Evolutionary conservation across 1,140 invertebrate species (phyloP), one percentile per base, ranked within the genome.

Genomic region (Bombus difficillimus): DNA sequence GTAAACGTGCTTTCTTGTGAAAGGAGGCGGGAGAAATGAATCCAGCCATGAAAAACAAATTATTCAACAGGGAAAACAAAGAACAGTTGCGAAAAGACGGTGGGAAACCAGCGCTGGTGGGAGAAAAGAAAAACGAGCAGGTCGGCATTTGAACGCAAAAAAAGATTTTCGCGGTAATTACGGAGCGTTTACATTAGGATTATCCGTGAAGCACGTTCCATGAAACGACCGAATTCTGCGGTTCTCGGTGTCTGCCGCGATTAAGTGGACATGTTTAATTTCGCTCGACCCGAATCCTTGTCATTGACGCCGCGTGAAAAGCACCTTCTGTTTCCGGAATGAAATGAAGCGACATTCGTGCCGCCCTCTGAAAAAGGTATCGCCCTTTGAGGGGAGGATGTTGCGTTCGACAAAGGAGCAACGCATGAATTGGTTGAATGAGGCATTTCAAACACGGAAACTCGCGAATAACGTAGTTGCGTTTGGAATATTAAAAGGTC

Each of bases 221-320:
- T 18, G 62, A 64, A 64, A 22, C 25, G 39, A 10, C n/a, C 9
- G 28, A 15, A 34, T n/a, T 47, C 32, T 22, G 37, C 18, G 57
- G 76, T 64, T 22, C 13, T 1, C 37, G 18, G 28, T n/a, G 75
- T 22, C 32, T 12, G 34, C 13, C 12, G 77, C 77, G 47, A 68
- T 79, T 79, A 79, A 79, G 41, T 68, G 62, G 77, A 79, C 77
- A 79, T 53, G 68, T 79, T 68, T 79, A 37, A 68, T 68, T 64
- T 43, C 9, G 37, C 22, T 4, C n/a, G 59, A 32, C 59, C n/a
- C n/a, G 32, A 66, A 79, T 66, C 62, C 41, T 28, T 13, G 62
- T 34, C 62, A 68, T 68, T 79, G 62, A 68, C 3, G 62, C 41
- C 22, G 62, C 18, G 77, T 34, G 39, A 68, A 37, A 68, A 79